A percentile compares a stretch with the other conserved stretches of the same genome.
These are phyloP conservation scores for Smittia aterrima DNA, from an alignment of 2,888 invertebrate genomes.

Conservation along the genomic window DNA sequence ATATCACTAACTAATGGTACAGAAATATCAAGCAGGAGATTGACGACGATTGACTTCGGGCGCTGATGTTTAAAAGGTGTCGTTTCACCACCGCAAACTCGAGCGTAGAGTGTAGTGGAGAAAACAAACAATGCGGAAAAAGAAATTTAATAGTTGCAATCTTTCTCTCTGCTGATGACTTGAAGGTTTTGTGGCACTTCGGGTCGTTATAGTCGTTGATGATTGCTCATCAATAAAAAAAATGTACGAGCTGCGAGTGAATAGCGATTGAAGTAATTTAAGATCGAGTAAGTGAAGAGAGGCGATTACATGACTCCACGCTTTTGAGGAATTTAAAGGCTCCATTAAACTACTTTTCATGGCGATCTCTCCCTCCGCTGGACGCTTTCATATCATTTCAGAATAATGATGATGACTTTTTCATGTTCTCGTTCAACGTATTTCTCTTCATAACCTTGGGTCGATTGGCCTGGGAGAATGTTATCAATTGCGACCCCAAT, in stretches of 20 bases:
- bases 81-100: not conserved
- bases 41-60: not conserved
- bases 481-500: not conserved
- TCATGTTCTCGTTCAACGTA: conserved; percentile 16
- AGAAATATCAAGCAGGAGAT: not conserved
- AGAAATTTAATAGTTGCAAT: conserved; percentile 31
- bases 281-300: conserved; percentile 16
- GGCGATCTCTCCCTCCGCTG: not conserved
- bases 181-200: conserved; percentile 25
- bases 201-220: conserved; percentile 18
- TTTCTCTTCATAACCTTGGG: not conserved
- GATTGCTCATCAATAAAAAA: conserved; percentile 24
- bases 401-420: conserved; percentile 38
- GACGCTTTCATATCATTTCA: not conserved
- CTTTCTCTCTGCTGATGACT: conserved; percentile 12
- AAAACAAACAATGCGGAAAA: conserved; percentile 31
- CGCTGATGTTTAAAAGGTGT: not conserved
- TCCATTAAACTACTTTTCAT: conserved; percentile 21
- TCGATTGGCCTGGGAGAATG: not conserved
- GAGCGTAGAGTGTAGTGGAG: not conserved
- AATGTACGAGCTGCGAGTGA: not conserved
- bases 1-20: not conserved
- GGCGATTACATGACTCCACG: conserved; percentile 1
- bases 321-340: conserved; percentile 11
- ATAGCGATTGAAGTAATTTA: conserved; percentile 15